A percentile compares a stretch with the other conserved stretches of the same genome.
Evolutionary conservation across 2,888 invertebrate species (phyloP).

Genomic region (Hydrotaea cyrtoneurina): DNA sequence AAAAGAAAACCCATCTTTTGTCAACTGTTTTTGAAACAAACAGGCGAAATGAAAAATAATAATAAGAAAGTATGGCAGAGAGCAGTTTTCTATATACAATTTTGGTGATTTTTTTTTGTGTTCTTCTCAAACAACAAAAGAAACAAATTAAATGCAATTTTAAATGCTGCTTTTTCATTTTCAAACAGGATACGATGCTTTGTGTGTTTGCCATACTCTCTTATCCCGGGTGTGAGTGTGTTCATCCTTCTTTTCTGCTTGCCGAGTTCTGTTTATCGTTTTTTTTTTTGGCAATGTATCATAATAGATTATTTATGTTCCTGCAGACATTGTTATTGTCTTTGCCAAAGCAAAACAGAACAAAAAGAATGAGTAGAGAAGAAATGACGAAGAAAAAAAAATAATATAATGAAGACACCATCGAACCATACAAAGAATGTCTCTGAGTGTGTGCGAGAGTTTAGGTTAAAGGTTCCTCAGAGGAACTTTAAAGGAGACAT

Average conservation of each 20-base stretch:
- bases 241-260: background rate
- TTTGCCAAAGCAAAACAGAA: constrained; percentile 14
- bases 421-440: background rate
- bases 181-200: constrained; percentile 7
- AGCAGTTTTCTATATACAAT: background rate
- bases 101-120: no score
- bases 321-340: constrained; percentile 33
- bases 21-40: background rate
- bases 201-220: background rate
- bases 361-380: background rate
- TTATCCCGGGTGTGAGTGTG: no score
- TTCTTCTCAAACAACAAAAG: constrained; percentile 2
- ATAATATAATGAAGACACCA: background rate
- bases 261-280: background rate
- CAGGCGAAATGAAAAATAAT: background rate
- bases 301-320: constrained; percentile 36
- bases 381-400: background rate
- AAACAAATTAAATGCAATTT: constrained; percentile 26
- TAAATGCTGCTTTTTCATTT: background rate
- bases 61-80: background rate
- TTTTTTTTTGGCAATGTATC: constrained; percentile 43
- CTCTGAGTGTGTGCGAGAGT: background rate
- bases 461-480: background rate
- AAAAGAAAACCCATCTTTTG: constrained; percentile 7
- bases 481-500: background rate